Base-by-base conservation (phyloP, 2,797 vertebrate species). In the Vespertilio murinus region DNA sequence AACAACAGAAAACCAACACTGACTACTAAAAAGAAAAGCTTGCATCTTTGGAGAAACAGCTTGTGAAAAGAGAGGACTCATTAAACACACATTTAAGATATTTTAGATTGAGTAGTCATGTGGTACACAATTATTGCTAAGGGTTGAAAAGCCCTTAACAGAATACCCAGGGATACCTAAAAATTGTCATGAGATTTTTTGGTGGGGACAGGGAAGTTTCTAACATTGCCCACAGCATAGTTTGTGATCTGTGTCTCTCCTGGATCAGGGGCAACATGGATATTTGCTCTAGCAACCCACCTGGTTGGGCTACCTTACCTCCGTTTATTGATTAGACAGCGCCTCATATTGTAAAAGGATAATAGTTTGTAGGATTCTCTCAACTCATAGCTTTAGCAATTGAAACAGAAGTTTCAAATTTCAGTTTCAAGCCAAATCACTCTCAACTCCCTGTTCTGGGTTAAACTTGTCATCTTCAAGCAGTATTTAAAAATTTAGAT, bases 71-170 rank as follows among this genome's bases (percentile, higher is more conserved):
- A 67, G 10, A 52, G 20, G 20, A 90, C 49, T 88, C 82, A 81
- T 59, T 84, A 88, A 88, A 59, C 17, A 65, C 33, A 52, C 13
- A 78, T 45, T 94, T 14, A 84, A 69, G 40, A 35, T 92, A 69
- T 70, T 95, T 95, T 85, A 90, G 78, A 70, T 30, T 85, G 69
- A 90, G 20, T 56, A 90, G 33, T 82, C 61, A 28, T 18, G 1
- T 90, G 8, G 14, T 56, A 35, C 22, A 81, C 25, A 65, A 16
- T 75, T 59, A 78, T 47, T 82, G n/a, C 49, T 69, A 45, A 56
- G 28, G 7, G 28, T 82, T 45, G 25, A 78, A 77, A 65, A 67
- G 1, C 13, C 4, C 18, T 42, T 52, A 33, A 11, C 0, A 56
- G 20, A 45, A 83, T 77, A 52, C 12, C 82, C 87, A 8, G 6